phyloP scores from a whole-genome alignment of 2,888 invertebrate species.

The Poecilobothrus nobilitatus region DNA sequence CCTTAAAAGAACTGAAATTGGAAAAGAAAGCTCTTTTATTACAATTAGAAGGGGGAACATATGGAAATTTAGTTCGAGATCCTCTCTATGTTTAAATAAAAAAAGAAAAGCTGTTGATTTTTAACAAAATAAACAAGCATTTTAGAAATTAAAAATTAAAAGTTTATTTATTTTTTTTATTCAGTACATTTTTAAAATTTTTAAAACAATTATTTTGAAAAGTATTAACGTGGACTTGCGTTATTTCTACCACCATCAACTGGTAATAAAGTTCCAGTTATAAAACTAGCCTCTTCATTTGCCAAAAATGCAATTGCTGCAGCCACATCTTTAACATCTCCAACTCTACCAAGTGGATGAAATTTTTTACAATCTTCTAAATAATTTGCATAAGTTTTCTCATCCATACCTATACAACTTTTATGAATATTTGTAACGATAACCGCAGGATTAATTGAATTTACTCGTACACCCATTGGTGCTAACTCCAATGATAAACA shows the following conservation, averaged over 20 bases:
- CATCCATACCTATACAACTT: conserved; percentile 60
- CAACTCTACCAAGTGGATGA: conserved; percentile 84
- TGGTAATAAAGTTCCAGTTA: conserved; percentile 61
- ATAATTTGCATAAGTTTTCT: conserved; percentile 68
- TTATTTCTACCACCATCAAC: conserved; percentile 56
- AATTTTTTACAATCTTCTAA: conserved; percentile 72
- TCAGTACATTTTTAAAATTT: too few relatives aligned
- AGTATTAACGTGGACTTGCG: conserved; percentile 58
- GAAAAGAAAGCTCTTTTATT: conserved; percentile 35
- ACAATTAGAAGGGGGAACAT: conserved; percentile 30
- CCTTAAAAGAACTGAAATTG: conserved; percentile 29
- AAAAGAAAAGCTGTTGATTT: too few relatives aligned
- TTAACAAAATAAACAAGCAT: too few relatives aligned
- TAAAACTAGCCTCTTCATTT: conserved; percentile 60
- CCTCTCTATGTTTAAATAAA: conserved; percentile 18
- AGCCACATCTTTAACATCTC: conserved; percentile 75
- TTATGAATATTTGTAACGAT: conserved; percentile 80
- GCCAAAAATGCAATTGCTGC: conserved; percentile 82
- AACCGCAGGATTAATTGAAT: conserved; percentile 89
- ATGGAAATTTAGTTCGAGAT: conserved; percentile 34
- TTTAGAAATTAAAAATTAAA: too few relatives aligned
- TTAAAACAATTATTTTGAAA: background rate
- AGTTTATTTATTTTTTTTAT: too few relatives aligned
- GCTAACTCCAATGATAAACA: conserved; percentile 80
- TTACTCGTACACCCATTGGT: conserved; percentile 70